Conservation (phyloP, 2,113 vertebrate species). For the Rafetus swinhoei region DNA sequence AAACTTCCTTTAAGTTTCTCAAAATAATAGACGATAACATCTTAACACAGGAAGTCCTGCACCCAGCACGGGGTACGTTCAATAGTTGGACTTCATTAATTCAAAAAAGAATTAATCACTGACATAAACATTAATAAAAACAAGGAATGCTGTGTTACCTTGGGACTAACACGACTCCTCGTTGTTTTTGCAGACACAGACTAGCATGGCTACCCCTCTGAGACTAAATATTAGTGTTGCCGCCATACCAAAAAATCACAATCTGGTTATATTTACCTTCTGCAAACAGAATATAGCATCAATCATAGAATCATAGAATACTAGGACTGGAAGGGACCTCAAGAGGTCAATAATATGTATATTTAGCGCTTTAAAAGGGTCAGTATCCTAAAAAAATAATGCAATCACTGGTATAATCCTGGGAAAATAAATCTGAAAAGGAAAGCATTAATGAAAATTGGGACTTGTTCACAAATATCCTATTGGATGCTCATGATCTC, state of each 20-base stretch:
- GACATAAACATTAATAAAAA: neutral
- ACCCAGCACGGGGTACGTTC: neutral
- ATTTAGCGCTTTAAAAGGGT: neutral
- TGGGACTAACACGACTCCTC: too few relatives aligned
- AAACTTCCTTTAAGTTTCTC: neutral
- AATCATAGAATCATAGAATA: too few relatives aligned
- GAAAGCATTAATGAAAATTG: neutral
- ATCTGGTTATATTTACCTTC: neutral
- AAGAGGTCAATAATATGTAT: neutral
- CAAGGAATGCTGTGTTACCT: too few relatives aligned
- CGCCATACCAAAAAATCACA: neutral
- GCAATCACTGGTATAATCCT: neutral
- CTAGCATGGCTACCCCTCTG: too few relatives aligned
- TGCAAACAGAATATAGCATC: neutral
- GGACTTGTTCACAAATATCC: neutral
- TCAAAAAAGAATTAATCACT: neutral
- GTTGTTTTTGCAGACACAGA: too few relatives aligned
- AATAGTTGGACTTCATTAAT: neutral
- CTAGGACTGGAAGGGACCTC: too few relatives aligned
- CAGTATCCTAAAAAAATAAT: neutral
- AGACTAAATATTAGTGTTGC: neutral
- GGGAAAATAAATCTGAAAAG: neutral
- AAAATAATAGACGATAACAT: neutral
- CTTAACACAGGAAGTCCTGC: neutral
- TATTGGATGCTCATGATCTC: neutral